Percentiles rank a stretch among this genome's conserved stretches.
These are phyloP conservation scores for Podiceps cristatus DNA, from an alignment of 2,113 vertebrate genomes.

Conservation along the genomic window DNA sequence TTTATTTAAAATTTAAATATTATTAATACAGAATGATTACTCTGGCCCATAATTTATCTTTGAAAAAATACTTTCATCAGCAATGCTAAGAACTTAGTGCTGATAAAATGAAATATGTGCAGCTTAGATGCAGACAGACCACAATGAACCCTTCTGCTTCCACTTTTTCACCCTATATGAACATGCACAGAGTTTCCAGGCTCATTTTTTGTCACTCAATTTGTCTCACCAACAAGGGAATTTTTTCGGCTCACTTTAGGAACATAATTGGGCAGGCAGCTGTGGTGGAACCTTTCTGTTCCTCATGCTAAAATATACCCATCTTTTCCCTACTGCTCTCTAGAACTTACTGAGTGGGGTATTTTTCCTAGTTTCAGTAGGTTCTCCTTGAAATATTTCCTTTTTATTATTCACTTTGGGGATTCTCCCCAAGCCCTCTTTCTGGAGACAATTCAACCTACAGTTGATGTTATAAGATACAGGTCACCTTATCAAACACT, in stretches of 20 bases:
- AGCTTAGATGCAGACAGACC: background rate
- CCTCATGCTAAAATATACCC: background rate
- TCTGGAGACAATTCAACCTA: background rate
- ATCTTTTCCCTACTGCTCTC: background rate
- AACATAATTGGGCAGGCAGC: background rate
- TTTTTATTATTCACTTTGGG: background rate
- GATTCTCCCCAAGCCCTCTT: background rate
- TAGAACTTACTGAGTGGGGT: background rate
- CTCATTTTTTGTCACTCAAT: background rate
- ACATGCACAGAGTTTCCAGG: background rate
- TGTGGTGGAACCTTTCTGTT: background rate
- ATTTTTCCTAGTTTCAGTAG: background rate
- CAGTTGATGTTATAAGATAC: background rate
- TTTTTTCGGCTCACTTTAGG: background rate
- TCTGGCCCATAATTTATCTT: background rate
- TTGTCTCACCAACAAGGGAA: background rate
- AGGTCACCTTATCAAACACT: background rate
- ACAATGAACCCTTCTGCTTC: background rate
- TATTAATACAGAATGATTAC: background rate
- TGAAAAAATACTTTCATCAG: background rate
- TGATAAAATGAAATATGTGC: background rate
- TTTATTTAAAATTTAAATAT: background rate
- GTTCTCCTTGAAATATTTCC: background rate
- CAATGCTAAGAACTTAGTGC: background rate
- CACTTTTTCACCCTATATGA: background rate